These are phyloP conservation scores for Cossypha heuglini DNA, from an alignment of 2,797 vertebrate species.

Conservation along the genomic window DNA sequence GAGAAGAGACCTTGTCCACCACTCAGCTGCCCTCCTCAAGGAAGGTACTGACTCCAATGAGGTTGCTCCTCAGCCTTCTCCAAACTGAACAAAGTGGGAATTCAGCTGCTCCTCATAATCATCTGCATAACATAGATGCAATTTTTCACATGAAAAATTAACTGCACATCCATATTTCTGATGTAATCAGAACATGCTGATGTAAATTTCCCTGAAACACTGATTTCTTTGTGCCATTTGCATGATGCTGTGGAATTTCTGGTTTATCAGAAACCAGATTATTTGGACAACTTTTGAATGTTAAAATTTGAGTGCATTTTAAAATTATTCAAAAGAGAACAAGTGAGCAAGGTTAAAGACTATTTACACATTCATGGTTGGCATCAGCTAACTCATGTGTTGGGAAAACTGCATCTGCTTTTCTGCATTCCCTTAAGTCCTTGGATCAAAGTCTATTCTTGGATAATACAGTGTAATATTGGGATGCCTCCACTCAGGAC, in stretches of 20 bases:
- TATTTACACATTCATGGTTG: background rate
- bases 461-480: background rate
- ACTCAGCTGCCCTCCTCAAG: background rate
- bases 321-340: background rate
- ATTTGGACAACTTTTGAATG: background rate
- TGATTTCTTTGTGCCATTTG: background rate
- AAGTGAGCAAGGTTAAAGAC: background rate
- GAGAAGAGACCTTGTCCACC: background rate
- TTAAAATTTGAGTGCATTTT: background rate
- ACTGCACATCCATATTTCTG: background rate
- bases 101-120: background rate
- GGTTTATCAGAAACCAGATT: background rate
- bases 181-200: background rate
- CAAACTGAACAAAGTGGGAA: background rate
- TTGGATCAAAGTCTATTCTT: background rate
- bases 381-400: background rate
- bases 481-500: background rate
- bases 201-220: background rate
- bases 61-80: background rate
- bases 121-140: background rate
- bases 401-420: slow-evolving; percentile 52
- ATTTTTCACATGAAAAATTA: background rate
- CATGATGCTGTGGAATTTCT: background rate
- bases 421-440: background rate
- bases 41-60: background rate